These are phyloP conservation scores for Acholoe squamosa DNA, from an alignment of 2,888 invertebrate genomes.

Conservation along the genomic window DNA sequence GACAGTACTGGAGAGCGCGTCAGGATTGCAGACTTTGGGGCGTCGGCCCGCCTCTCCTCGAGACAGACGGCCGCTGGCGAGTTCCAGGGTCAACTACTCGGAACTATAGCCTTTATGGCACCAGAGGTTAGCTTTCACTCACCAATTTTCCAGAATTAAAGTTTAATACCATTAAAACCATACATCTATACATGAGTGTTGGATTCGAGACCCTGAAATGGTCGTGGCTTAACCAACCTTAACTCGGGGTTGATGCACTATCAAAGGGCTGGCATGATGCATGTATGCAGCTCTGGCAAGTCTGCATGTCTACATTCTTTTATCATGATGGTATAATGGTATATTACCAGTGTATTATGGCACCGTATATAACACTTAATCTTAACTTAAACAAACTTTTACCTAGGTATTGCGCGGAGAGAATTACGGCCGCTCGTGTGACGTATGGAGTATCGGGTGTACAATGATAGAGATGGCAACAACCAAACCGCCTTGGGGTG, in stretches of 20 bases:
- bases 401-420: constrained; percentile 83
- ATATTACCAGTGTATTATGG: too few species aligned
- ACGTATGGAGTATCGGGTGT: constrained; percentile 85
- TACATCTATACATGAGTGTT: too few species aligned
- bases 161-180: too few species aligned
- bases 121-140: constrained; percentile 81
- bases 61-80: constrained; percentile 83
- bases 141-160: neutral
- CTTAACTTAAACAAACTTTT: too few species aligned
- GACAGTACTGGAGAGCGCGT: constrained; percentile 84
- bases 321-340: too few species aligned
- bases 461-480: constrained; percentile 84
- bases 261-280: too few species aligned
- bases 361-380: too few species aligned
- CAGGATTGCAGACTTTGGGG: constrained; percentile 84
- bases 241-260: too few species aligned
- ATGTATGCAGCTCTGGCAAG: too few species aligned
- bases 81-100: constrained; percentile 84
- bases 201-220: too few species aligned
- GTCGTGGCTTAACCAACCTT: too few species aligned
- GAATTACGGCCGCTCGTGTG: constrained; percentile 84
- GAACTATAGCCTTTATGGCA: constrained; percentile 85
- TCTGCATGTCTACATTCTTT: too few species aligned
- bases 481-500: constrained; percentile 84
- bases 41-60: constrained; percentile 83